Conservation (phyloP, 2,888 invertebrate species). For the Neoscelio sp. region DNA sequence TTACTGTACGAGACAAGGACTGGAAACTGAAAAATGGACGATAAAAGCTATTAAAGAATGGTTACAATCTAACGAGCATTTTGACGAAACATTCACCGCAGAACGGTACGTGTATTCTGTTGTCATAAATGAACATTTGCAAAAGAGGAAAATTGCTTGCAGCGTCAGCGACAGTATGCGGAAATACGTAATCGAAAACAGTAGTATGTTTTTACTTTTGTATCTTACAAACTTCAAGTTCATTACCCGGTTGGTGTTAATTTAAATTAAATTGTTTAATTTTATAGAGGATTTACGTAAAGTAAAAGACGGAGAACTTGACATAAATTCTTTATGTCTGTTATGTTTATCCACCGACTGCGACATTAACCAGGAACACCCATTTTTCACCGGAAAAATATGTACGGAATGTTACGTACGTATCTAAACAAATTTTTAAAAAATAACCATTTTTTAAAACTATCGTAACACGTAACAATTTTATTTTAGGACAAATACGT, state of each 20-base stretch:
- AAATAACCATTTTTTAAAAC: slow-evolving; percentile 7
- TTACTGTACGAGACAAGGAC: slow-evolving; percentile 71
- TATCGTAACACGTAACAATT: slow-evolving; percentile 33
- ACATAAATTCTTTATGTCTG: slow-evolving; percentile 70
- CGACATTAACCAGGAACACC: slow-evolving; percentile 74
- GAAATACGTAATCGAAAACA: slow-evolving; percentile 69
- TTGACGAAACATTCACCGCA: not conserved
- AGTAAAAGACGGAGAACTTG: slow-evolving; percentile 50
- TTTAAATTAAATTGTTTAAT: not conserved
- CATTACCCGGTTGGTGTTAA: no score
- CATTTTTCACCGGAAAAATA: slow-evolving; percentile 78
- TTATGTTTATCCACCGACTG: slow-evolving; percentile 72
- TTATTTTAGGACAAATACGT: slow-evolving; percentile 72
- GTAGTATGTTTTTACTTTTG: slow-evolving; percentile 56
- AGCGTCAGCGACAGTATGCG: slow-evolving; percentile 70
- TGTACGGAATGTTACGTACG: slow-evolving; percentile 79
- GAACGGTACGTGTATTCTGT: slow-evolving; percentile 71
- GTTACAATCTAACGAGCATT: slow-evolving; percentile 45
- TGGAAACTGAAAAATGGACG: slow-evolving; percentile 72
- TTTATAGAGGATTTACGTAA: slow-evolving; percentile 69
- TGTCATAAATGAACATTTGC: slow-evolving; percentile 70
- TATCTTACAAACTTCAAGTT: slow-evolving; percentile 17
- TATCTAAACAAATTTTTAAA: not conserved
- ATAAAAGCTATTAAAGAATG: slow-evolving; percentile 70
- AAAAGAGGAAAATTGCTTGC: slow-evolving; percentile 70